These are phyloP conservation scores for Aleiodes sp. DNA, from an alignment of 1,140 invertebrate species.

Conservation along the genomic window DNA sequence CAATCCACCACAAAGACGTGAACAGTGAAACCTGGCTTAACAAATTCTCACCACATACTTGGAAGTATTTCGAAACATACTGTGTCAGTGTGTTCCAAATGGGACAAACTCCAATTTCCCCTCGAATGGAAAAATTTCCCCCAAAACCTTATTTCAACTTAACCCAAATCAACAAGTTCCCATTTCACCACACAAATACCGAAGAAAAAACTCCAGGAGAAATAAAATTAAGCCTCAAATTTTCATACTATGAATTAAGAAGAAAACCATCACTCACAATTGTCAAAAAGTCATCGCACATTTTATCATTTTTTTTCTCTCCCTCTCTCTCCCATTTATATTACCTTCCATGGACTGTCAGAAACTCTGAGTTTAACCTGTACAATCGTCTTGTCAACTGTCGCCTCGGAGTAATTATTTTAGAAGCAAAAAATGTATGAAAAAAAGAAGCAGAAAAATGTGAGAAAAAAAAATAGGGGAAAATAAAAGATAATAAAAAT, in stretches of 20 bases:
- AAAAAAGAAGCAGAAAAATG: constrained; percentile 4
- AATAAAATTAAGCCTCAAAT: background rate
- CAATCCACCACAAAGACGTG: background rate
- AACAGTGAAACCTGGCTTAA: background rate
- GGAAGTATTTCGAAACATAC: background rate
- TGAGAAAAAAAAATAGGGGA: background rate
- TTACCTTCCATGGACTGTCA: constrained; percentile 2
- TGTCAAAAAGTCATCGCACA: too few species aligned
- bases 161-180: background rate
- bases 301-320: too few species aligned
- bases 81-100: background rate
- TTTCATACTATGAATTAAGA: too few species aligned
- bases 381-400: background rate
- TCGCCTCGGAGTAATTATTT: background rate
- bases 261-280: too few species aligned
- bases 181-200: background rate
- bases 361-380: background rate
- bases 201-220: background rate
- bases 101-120: background rate
- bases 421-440: background rate
- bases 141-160: background rate
- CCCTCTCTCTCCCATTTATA: too few species aligned
- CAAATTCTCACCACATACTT: constrained; percentile 1
- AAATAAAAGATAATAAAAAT: background rate
- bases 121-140: background rate